Base-by-base conservation (phyloP, 53 echinoderm and acorn worm species). In the Temnopleurus reevesii region DNA sequence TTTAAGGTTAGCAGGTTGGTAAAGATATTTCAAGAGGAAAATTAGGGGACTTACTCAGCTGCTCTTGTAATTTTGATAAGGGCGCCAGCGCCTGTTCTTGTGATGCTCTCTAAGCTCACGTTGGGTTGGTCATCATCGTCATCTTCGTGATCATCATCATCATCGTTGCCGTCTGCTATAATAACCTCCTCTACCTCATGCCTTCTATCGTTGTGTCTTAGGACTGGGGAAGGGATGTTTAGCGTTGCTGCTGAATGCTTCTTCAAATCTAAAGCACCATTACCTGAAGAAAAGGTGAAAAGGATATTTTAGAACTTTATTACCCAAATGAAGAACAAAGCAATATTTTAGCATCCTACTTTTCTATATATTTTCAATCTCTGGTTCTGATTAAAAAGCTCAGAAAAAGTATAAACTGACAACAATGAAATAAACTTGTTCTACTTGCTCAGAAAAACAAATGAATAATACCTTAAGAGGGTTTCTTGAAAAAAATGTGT, bases 111-210 rank as follows among this genome's bases (percentile, higher is more conserved):
- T 25, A 95, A 47, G 45, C 92, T 93, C 63, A 95, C 93, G 12
- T 93, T 95, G 43, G 95, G 95, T 88, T 89, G 90, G 81, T 95
- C 95, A 45, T 93, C 95, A 25, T 86, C 88, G 4, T 87, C 88
- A 7, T 87, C 88, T 13, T 46, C 58, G 2, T 85, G 44, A 17
- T 45, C 84, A 0, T 58, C 85, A 29, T 87, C 66, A 3, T 87
- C 66, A 4, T 71, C 58, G 7, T 30, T 17, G 51, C 30, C 53
- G n/a, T 71, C 66, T 33, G 84, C 84, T 46, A 61, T 85, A 29
- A 49, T 26, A 36, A 87, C 71, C 2, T 71, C 88, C 2, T 66
- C 71, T 10, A 29, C 46, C 44, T 87, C 88, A 5, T 46, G 21
- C 24, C 49, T 17, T 1, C 88, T 51, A 18, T 65, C 66, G 13